Conservation (phyloP, 2,888 invertebrate species). For the Harmothoe impar region DNA sequence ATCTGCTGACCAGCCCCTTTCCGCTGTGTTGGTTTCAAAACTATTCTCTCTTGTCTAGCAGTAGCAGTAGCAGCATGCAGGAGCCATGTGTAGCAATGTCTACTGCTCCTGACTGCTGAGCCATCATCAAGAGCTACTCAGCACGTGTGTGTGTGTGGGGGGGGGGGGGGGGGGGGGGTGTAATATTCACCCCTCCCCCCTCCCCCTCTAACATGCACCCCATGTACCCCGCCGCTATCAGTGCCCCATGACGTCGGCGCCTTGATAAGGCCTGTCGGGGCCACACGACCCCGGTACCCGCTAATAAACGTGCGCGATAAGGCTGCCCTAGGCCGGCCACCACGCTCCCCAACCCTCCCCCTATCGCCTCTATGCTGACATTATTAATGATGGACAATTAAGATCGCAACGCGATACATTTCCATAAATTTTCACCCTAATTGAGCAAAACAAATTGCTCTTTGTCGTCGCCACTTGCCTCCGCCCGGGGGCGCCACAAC, state of each 20-base stretch:
- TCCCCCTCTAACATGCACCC: not conserved
- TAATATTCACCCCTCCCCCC: not conserved
- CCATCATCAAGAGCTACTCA: too few relatives aligned
- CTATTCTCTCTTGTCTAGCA: too few relatives aligned
- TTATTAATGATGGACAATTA: conserved; percentile 61
- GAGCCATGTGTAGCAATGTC: too few relatives aligned
- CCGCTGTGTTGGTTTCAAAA: too few relatives aligned
- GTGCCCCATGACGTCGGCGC: not conserved
- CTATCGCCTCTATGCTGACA: conserved; percentile 37
- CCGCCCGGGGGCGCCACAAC: not conserved
- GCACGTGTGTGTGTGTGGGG: not conserved
- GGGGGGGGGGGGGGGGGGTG: not conserved
- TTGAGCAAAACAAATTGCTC: conserved; percentile 60
- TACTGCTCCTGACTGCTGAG: too few relatives aligned
- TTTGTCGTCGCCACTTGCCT: conserved; percentile 35
- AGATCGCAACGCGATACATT: conserved; percentile 39
- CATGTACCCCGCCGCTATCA: not conserved
- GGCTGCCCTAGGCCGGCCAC: not conserved
- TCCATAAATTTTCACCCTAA: conserved; percentile 58
- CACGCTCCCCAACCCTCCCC: conserved; percentile 3
- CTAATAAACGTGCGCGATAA: conserved; percentile 27
- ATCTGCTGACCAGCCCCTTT: too few relatives aligned
- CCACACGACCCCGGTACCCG: not conserved
- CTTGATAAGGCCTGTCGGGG: not conserved
- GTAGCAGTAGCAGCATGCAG: too few relatives aligned